Base-by-base conservation (phyloP, 2,113 vertebrate genomes). In the Piprites chloris region DNA sequence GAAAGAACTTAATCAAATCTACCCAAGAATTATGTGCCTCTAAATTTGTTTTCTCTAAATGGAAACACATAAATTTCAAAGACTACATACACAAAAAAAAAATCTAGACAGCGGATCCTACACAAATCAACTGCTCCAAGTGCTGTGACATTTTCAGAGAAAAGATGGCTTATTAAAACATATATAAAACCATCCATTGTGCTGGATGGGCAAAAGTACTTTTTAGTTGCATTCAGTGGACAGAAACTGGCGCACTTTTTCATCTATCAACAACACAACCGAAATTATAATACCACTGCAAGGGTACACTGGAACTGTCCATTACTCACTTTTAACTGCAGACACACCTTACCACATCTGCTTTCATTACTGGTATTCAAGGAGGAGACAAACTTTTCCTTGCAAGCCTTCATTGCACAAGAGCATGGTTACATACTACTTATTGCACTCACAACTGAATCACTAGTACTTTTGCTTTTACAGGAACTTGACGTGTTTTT, bases 201-300 rank as follows among this genome's bases (percentile, higher is more conserved):
- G 35, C 30, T 44, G 30, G 41, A 37, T 1, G 3, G 53, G 24
- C 33, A 85, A 82, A 89, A 78, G 21, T 49, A 68, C 30, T 67
- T 85, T 41, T 18, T 33, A 61, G 28, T 18, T 68, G 33, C 4
- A 28, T 30, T 56, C 2, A 59, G 23, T 12, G 24, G 68, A 65
- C 52, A 87, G 41, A 91, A 91, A 77, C 4, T 23, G 26, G 16
- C 24, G 80, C 9, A 53, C 9, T 53, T 28, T 71, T 84, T 55
- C 30, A 67, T 24, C 23, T 16, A 22, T 50, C 73, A 74, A 5
- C 9, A 77, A 58, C 1, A 3, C 0, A 0, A 44, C 20, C 14
- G 52, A 77, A 92, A 80, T 9, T 4, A 9, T 6, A 93, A 56
- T 11, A 14, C 0, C 37, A n/a, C 37, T 49, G n/a, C 30, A 85